Percentiles rank a stretch among this genome's conserved stretches.
Evolutionary conservation across 2,888 invertebrate genomes (phyloP).

Genomic region (Agrochola circellaris): DNA sequence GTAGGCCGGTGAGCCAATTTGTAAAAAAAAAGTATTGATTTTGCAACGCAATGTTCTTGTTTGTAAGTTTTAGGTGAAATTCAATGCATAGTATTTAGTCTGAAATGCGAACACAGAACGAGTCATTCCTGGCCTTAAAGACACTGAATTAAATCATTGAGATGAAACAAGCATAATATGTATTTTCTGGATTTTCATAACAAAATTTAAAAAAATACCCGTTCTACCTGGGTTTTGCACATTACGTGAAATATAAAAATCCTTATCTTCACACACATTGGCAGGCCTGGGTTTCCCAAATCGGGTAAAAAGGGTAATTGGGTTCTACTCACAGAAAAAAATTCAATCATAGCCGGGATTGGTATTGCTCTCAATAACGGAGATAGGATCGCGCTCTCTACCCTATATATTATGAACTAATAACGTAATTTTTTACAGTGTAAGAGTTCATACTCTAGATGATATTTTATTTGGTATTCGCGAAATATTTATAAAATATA

Average conservation of each 20-base stretch:
- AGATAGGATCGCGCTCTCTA: constrained; percentile 27
- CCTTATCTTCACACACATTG: constrained; percentile 2
- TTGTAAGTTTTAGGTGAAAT: background rate
- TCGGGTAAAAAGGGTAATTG: constrained; percentile 51
- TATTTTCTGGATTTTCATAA: background rate
- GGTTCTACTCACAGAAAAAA: constrained; percentile 42
- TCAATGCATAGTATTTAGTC: background rate
- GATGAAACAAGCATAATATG: background rate
- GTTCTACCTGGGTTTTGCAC: background rate
- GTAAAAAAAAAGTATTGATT: background rate
- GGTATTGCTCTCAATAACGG: constrained; percentile 42
- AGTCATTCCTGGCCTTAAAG: background rate
- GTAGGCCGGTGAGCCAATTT: background rate
- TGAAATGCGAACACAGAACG: background rate
- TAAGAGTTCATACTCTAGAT: background rate
- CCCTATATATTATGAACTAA: constrained; percentile 19
- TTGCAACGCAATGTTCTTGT: background rate
- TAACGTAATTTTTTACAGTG: background rate
- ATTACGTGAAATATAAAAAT: background rate
- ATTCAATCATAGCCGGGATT: constrained; percentile 51
- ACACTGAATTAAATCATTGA: background rate
- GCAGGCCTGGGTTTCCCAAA: constrained; percentile 18
- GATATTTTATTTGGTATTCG: no score
- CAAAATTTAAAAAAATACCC: background rate
- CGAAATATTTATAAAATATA: no score